Evolutionary conservation across 2,797 vertebrate genomes (phyloP), one percentile per base, ranked within the genome.

Genomic region (Darevskia nairensis): DNA sequence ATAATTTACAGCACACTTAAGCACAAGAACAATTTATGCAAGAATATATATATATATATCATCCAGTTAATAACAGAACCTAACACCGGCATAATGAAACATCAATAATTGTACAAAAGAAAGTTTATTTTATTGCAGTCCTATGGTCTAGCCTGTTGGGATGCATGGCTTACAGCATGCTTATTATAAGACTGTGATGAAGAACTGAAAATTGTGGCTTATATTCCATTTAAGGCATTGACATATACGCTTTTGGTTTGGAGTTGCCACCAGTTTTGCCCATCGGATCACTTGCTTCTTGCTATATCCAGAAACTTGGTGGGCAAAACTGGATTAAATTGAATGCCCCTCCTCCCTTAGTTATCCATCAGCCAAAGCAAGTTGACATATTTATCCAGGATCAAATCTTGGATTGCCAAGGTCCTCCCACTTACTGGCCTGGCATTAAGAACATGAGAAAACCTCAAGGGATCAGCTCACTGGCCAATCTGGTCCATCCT

Each of bases 61-160:
- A 50, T 82, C 59, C 21, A n/a, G 25, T 83, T 88, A 83, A 84
- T 88, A 88, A 55, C n/a, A 72, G 10, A 61, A 79, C 68, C 66
- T 27, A 84, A 79, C 66, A 88, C 23, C 17, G n/a, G 5, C 66
- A 79, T 61, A 84, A 79, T 88, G 75, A 84, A 88, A 84, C 66
- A 88, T 79, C 76, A 72, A 61, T 88, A 78, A 64, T 32, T 79
- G 39, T 32, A 44, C 29, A 35, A 50, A 44, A 55, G 50, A 61
- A 84, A 72, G 21, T 41, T 84, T 59, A 84, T 84, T 84, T 88
- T 79, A 77, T 84, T 80, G n/a, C 66, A 88, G 19, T 27, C 21
- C 27, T 64, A 2, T 84, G 68, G 35, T 61, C 50, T 32, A 79
- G 32, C 32, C 75, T 79, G 11, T 41, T 84, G 32, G 25, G 32